These are phyloP conservation scores for Moxostoma hubbsi DNA, from an alignment of 2,797 vertebrate species.

Conservation along the genomic window DNA sequence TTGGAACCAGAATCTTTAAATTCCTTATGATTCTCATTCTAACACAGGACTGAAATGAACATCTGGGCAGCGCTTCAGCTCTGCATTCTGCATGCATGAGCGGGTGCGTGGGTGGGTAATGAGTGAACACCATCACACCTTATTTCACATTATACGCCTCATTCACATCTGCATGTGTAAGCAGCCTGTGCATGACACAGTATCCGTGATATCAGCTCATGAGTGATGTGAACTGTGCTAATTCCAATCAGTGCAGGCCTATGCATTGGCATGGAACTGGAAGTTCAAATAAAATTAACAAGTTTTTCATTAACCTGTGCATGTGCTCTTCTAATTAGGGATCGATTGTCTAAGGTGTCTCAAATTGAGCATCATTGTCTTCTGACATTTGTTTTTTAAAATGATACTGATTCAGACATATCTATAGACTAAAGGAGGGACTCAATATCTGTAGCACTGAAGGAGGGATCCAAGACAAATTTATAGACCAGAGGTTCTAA, in stretches of 20 bases:
- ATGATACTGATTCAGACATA: not conserved
- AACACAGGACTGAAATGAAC: not conserved
- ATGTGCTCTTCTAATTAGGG: not conserved
- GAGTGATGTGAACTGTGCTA: not conserved
- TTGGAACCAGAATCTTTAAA: no score
- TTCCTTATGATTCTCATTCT: no score
- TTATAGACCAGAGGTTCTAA: no score
- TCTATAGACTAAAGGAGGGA: no score
- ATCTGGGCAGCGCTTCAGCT: not conserved
- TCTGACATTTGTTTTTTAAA: not conserved
- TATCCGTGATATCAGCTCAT: not conserved
- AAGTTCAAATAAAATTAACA: not conserved
- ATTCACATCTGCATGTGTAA: slow-evolving; percentile 7
- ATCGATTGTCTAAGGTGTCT: not conserved
- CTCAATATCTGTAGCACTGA: no score
- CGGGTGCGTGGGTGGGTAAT: slow-evolving; percentile 9
- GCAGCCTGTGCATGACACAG: not conserved
- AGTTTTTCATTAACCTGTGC: not conserved
- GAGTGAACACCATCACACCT: slow-evolving; percentile 6
- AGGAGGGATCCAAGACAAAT: no score
- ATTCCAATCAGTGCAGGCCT: not conserved
- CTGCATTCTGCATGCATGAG: not conserved
- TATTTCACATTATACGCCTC: not conserved
- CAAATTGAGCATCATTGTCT: not conserved
- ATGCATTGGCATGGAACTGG: not conserved